Conservation (phyloP, 1,140 invertebrate species). For the Gryllus bimaculatus region DNA sequence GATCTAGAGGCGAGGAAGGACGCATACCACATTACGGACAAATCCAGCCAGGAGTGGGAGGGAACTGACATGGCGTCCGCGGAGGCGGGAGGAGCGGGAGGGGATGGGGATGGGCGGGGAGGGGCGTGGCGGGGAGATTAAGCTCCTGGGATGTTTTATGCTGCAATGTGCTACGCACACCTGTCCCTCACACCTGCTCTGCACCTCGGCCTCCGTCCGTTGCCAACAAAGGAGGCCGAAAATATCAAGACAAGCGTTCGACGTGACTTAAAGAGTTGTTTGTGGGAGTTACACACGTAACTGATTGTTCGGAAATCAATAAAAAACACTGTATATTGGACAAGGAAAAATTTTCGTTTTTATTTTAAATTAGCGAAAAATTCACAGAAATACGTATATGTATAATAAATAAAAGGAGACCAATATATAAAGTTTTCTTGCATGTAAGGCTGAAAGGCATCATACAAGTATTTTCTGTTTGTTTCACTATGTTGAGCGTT, state of each 20-base stretch:
- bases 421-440: slow-evolving; percentile 6
- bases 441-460: slow-evolving; percentile 1
- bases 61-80: too few relatives aligned
- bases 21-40: not conserved
- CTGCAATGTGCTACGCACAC: not conserved
- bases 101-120: too few relatives aligned
- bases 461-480: not conserved
- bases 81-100: too few relatives aligned
- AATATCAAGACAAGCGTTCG: too few relatives aligned
- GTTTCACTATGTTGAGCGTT: not conserved
- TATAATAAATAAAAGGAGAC: slow-evolving; percentile 6
- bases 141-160: not conserved
- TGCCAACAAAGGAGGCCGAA: not conserved
- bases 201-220: not conserved
- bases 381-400: slow-evolving; percentile 1
- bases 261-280: not conserved
- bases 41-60: not conserved
- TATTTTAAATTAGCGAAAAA: not conserved
- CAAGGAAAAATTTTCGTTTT: slow-evolving; percentile 1
- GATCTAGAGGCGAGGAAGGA: too few relatives aligned
- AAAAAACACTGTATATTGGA: not conserved
- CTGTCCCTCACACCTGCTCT: not conserved
- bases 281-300: not conserved
- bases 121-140: not conserved
- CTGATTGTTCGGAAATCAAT: not conserved